These are phyloP conservation scores for Hemaris fuciformis DNA, from an alignment of 2,888 invertebrate genomes.

Conservation along the genomic window DNA sequence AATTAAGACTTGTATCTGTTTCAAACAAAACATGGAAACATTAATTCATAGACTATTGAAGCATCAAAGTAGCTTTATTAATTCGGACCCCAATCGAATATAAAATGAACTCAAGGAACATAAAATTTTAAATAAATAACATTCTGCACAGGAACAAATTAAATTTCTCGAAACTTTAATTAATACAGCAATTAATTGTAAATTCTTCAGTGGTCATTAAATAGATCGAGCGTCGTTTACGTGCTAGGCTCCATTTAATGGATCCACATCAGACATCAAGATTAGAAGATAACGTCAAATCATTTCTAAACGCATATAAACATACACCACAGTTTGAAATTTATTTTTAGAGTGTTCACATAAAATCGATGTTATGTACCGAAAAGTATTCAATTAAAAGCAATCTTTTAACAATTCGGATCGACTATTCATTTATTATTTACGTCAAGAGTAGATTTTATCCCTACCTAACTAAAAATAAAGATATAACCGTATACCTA, in stretches of 20 bases:
- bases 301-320: constrained; percentile 28
- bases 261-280: neutral
- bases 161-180: neutral
- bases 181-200: neutral
- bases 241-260: neutral
- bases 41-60: too few species aligned
- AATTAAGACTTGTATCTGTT: too few species aligned
- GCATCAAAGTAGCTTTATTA: too few species aligned
- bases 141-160: too few species aligned
- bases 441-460: too few species aligned
- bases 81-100: too few species aligned
- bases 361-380: neutral
- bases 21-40: too few species aligned
- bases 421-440: too few species aligned
- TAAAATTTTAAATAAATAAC: too few species aligned
- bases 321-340: constrained; percentile 21
- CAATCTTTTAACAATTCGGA: neutral
- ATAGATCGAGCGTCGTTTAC: neutral
- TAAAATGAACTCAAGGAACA: too few species aligned
- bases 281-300: constrained; percentile 26
- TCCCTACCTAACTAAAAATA: too few species aligned
- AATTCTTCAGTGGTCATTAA: neutral
- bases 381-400: neutral
- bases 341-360: neutral
- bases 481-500: too few species aligned